Percentiles rank a stretch among this genome's conserved stretches.
phyloP scores from a whole-genome alignment of 1,140 invertebrate genomes.

The Zaprionus nigranus region DNA sequence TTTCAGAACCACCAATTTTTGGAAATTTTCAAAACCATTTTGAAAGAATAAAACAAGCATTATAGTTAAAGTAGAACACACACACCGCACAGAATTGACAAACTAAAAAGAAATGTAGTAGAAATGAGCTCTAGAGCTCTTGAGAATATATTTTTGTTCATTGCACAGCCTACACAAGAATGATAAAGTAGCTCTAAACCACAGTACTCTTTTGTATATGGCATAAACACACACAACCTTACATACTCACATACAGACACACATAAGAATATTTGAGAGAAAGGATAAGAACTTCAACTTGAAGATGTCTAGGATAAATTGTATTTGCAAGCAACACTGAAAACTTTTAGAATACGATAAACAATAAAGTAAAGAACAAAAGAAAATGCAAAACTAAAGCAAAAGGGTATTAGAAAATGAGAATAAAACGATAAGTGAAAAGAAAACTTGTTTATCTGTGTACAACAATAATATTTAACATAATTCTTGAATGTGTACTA shows the following conservation, averaged over 20 bases:
- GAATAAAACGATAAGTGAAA: conserved; percentile 61
- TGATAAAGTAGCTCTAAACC: conserved; percentile 18
- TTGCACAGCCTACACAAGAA: conserved; percentile 37
- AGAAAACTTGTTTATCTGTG: conserved; percentile 79
- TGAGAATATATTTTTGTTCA: conserved; percentile 28
- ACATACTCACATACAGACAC: conserved; percentile 15
- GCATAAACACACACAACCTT: background rate
- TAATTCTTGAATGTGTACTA: conserved; percentile 79
- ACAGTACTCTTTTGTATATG: conserved; percentile 26
- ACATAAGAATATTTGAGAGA: conserved; percentile 9
- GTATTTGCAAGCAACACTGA: conserved; percentile 68
- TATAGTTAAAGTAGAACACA: conserved; percentile 18
- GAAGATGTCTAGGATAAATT: conserved; percentile 33
- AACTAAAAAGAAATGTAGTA: conserved; percentile 42
- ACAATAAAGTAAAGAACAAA: conserved; percentile 42
- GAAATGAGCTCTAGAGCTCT: conserved; percentile 11
- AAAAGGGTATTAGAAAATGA: conserved; percentile 29
- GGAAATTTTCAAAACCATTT: conserved; percentile 60
- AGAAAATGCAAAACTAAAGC: conserved; percentile 15
- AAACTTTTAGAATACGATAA: conserved; percentile 56
- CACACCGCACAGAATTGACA: conserved; percentile 39
- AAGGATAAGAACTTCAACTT: conserved; percentile 19
- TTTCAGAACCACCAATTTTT: conserved; percentile 82
- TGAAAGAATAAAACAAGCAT: conserved; percentile 19
- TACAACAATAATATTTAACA: conserved; percentile 79